phyloP scores from a whole-genome alignment of 2,113 vertebrate species.

The Axis porcinus region DNA sequence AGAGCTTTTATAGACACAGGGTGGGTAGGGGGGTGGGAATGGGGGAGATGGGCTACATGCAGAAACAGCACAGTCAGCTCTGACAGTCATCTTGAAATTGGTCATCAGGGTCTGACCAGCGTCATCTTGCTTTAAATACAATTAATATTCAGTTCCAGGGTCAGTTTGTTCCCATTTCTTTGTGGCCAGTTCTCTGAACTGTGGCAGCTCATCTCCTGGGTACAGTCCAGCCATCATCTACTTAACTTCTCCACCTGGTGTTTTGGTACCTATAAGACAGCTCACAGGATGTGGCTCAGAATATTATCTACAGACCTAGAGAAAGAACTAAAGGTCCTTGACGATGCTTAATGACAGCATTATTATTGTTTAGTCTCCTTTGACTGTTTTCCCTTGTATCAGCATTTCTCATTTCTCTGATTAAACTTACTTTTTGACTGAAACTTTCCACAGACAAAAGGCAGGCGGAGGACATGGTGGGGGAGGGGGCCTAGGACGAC shows the following conservation, averaged over 20 bases:
- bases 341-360: not conserved
- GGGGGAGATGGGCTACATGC: not conserved
- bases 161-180: not conserved
- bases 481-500: not conserved
- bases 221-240: not conserved
- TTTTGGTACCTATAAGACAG: not conserved
- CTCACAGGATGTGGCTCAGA: not conserved
- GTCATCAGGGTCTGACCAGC: not conserved
- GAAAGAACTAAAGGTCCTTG: not conserved
- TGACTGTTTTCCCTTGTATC: not conserved
- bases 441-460: not conserved
- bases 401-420: not conserved
- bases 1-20: not conserved
- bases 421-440: not conserved
- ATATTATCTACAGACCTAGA: not conserved
- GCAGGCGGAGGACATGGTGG: fast-evolving
- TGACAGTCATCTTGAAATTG: not conserved
- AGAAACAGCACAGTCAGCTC: not conserved
- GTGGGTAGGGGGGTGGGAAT: not conserved
- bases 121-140: not conserved
- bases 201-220: not conserved
- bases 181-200: not conserved
- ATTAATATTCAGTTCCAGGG: not conserved
- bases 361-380: not conserved
- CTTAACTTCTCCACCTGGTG: not conserved